Conservation (phyloP, 2,113 vertebrate genomes). For the Tichodroma muraria region DNA sequence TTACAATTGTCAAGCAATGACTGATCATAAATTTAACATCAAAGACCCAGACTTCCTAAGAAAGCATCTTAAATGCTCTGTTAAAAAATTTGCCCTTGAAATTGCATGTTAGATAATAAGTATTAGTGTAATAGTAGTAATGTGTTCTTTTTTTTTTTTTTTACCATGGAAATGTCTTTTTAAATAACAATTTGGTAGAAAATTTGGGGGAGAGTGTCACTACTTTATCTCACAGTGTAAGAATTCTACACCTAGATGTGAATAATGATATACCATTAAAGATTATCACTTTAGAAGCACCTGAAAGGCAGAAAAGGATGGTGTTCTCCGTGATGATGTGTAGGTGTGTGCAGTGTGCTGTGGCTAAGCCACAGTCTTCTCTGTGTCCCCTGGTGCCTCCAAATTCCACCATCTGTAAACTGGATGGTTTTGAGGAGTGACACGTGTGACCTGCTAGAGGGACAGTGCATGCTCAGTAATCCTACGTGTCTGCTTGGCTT, state of each 20-base stretch:
- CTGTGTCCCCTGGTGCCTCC: not conserved
- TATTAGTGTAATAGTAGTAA: not conserved
- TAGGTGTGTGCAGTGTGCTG: accelerated
- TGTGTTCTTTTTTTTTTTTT: not conserved
- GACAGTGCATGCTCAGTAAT: accelerated
- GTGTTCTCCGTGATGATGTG: not conserved
- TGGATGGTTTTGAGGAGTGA: not conserved
- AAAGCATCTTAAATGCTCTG: conserved; percentile 13
- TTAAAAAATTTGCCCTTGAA: conserved; percentile 32
- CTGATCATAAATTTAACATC: conserved; percentile 46
- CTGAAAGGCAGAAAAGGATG: not conserved
- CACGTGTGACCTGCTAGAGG: not conserved
- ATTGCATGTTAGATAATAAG: not conserved
- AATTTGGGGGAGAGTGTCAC: not conserved
- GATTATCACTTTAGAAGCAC: not conserved
- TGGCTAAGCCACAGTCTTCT: not conserved
- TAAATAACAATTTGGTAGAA: not conserved
- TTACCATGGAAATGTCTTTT: not conserved
- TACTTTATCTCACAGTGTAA: not conserved
- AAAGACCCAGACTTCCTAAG: conserved; percentile 16
- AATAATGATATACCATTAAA: not conserved
- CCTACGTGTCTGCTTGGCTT: not conserved
- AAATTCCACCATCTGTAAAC: not conserved
- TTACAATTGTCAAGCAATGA: conserved; percentile 44
- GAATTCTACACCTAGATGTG: not conserved